A percentile compares a stretch with the other conserved stretches of the same genome.
These are phyloP conservation scores for Lates calcarifer DNA, from an alignment of 2,113 vertebrate genomes.

Conservation along the genomic window DNA sequence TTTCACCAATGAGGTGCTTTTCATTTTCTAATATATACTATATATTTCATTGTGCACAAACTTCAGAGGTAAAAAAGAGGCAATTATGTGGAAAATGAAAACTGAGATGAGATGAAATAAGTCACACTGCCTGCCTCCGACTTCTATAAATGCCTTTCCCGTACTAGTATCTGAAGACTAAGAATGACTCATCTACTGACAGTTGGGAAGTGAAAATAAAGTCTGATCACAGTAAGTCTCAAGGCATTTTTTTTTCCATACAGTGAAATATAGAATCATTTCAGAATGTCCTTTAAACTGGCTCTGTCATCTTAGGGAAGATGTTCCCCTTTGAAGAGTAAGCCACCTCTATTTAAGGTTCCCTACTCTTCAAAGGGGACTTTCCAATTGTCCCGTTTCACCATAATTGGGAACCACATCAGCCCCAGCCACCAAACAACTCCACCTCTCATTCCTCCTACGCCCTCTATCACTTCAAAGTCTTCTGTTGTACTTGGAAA, in stretches of 20 bases:
- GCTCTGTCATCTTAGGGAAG: constrained; percentile 6
- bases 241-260: neutral
- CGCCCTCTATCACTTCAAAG: constrained; percentile 2
- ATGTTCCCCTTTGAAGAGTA: constrained; percentile 39
- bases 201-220: constrained; percentile 16
- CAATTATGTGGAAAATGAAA: neutral
- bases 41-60: neutral
- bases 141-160: constrained; percentile 3
- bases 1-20: constrained; percentile 2
- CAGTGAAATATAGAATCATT: constrained; percentile 1
- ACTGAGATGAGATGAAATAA: constrained; percentile 5
- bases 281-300: constrained; percentile 5
- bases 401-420: constrained; percentile 15
- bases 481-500: constrained; percentile 11
- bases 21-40: too few relatives aligned
- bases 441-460: neutral
- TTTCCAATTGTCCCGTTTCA: neutral
- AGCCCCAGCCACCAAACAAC: neutral
- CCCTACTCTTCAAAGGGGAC: constrained; percentile 17
- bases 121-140: neutral
- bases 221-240: neutral
- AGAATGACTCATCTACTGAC: constrained; percentile 11
- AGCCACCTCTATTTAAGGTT: constrained; percentile 20
- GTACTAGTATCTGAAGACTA: neutral
- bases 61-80: neutral